A percentile compares a stretch with the other conserved stretches of the same genome.
phyloP scores from a whole-genome alignment of 2,113 vertebrate genomes.

The Antechinus stuartii region DNA sequence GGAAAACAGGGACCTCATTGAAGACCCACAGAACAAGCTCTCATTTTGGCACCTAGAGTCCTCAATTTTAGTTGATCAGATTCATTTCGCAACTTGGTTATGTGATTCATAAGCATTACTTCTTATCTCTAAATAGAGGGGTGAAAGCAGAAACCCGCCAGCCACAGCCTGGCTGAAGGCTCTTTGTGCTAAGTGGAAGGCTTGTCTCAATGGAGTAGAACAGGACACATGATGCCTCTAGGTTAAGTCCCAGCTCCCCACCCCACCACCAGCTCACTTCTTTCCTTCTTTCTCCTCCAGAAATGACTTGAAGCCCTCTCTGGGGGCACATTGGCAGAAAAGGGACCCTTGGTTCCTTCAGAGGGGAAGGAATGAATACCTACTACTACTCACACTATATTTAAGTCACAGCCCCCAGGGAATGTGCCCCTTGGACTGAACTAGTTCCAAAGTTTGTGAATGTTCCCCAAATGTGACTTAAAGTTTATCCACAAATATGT shows the following conservation, averaged over 20 bases:
- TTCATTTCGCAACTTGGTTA: constrained; percentile 74
- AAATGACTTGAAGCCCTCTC: background rate
- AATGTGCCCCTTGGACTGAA: background rate
- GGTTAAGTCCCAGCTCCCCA: background rate
- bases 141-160: constrained; percentile 64
- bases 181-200: constrained; percentile 68
- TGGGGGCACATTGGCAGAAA: background rate
- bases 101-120: constrained; percentile 58
- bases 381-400: background rate
- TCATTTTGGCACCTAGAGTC: constrained; percentile 69
- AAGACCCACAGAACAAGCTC: constrained; percentile 51
- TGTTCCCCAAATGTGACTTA: constrained; percentile 5
- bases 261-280: background rate
- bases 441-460: constrained; percentile 4
- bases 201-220: background rate
- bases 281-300: background rate
- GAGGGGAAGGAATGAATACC: background rate
- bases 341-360: background rate
- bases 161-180: constrained; percentile 54
- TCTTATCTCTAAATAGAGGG: constrained; percentile 74
- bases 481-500: background rate
- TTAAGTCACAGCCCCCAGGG: background rate
- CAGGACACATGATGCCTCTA: background rate
- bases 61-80: constrained; percentile 67
- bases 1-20: constrained; percentile 73